Percentiles rank a stretch among this genome's conserved stretches.
phyloP scores from a whole-genome alignment of 2,797 vertebrate genomes.

The Siniperca scherzeri region DNA sequence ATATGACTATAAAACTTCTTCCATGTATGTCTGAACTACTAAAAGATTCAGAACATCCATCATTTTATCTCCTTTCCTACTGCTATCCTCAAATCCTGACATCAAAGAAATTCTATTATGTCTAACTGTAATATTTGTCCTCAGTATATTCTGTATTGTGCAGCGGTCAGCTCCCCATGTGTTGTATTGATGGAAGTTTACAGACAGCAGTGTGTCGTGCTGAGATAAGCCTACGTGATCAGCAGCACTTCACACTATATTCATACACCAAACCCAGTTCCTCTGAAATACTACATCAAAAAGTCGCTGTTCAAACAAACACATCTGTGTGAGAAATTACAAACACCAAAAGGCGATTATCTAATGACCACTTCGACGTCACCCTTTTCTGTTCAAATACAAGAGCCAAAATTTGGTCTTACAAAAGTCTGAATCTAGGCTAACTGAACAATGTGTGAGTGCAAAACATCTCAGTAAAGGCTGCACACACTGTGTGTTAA shows the following conservation, averaged over 20 bases:
- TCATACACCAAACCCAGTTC: constrained; percentile 5
- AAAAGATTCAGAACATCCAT: neutral
- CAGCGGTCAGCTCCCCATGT: neutral
- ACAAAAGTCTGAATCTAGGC: too few species aligned
- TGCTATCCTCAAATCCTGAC: neutral
- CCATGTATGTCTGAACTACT: too few species aligned
- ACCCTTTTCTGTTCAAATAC: neutral
- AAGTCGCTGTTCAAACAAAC: constrained; percentile 33
- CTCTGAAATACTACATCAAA: neutral
- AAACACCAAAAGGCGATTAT: neutral
- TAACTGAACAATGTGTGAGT: too few species aligned
- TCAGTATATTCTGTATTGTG: neutral
- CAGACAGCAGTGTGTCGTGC: neutral
- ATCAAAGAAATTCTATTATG: neutral
- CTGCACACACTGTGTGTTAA: too few species aligned
- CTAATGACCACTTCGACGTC: constrained; percentile 6
- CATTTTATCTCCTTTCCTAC: neutral
- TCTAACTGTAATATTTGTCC: too few species aligned
- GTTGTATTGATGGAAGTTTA: neutral
- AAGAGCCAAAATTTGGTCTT: neutral
- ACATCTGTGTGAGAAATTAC: neutral
- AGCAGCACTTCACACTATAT: neutral
- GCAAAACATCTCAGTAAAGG: neutral
- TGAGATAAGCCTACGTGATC: constrained; percentile 30
- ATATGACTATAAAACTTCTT: too few species aligned